These are phyloP conservation scores for Drosophila formosana DNA, from an alignment of 2,888 invertebrate genomes.

Conservation along the genomic window DNA sequence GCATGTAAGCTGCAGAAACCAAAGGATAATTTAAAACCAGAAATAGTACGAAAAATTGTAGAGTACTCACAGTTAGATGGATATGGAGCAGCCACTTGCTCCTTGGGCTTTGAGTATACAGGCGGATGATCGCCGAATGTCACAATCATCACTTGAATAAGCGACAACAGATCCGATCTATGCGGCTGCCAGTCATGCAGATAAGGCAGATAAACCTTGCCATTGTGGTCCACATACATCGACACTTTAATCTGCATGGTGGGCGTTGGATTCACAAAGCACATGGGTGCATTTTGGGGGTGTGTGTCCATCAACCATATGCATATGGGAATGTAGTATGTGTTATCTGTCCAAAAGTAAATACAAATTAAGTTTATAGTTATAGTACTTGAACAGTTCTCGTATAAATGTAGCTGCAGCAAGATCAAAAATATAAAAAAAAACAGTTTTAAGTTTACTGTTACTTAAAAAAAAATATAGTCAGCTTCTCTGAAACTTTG, in stretches of 20 bases:
- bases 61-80: slow-evolving; percentile 82
- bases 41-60: background rate
- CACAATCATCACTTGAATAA: slow-evolving; percentile 95
- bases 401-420: no score
- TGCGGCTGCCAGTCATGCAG: slow-evolving; percentile 95
- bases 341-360: slow-evolving; percentile 86
- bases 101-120: slow-evolving; percentile 92
- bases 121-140: slow-evolving; percentile 98
- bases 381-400: no score
- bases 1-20: slow-evolving; percentile 84
- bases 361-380: no score
- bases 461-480: no score
- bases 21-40: background rate
- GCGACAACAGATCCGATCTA: slow-evolving; percentile 93
- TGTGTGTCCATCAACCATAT: slow-evolving; percentile 99
- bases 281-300: slow-evolving; percentile 97
- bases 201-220: slow-evolving; percentile 98
- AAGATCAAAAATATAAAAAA: no score
- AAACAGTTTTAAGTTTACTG: no score
- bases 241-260: slow-evolving; percentile 98
- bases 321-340: slow-evolving; percentile 98
- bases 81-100: slow-evolving; percentile 86
- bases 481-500: no score
- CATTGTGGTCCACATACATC: slow-evolving; percentile 96
- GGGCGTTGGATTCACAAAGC: slow-evolving; percentile 96